Conservation (phyloP, 2,888 invertebrate species). For the Drosophila mulleri region DNA sequence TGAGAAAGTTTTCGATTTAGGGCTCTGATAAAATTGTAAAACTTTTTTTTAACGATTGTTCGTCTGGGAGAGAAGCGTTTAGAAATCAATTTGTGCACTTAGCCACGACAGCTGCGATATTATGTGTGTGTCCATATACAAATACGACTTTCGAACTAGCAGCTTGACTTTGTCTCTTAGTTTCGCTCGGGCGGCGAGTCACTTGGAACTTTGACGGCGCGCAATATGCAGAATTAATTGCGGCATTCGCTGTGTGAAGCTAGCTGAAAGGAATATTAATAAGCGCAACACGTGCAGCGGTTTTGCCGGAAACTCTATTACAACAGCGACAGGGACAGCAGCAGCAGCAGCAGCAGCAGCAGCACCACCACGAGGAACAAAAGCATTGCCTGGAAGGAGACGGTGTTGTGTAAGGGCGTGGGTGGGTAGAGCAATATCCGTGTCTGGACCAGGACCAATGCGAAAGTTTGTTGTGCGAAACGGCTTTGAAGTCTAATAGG, state of each 20-base stretch:
- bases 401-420: background rate
- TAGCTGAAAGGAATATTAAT: slow-evolving; percentile 64
- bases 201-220: slow-evolving; percentile 39
- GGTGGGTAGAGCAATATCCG: background rate
- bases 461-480: slow-evolving; percentile 70
- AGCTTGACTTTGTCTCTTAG: background rate
- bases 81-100: slow-evolving; percentile 64
- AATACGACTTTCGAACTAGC: background rate
- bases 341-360: background rate
- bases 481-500: slow-evolving; percentile 81
- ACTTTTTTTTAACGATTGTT: background rate
- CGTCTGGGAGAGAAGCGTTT: slow-evolving; percentile 30
- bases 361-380: background rate
- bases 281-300: slow-evolving; percentile 74
- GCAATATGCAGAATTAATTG: slow-evolving; percentile 64
- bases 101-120: slow-evolving; percentile 48
- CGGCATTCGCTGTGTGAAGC: slow-evolving; percentile 20
- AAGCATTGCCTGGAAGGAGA: slow-evolving; percentile 5
- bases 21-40: background rate
- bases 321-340: background rate
- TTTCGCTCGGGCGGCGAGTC: slow-evolving; percentile 17
- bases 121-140: background rate
- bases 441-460: slow-evolving; percentile 50
- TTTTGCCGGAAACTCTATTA: slow-evolving; percentile 34
- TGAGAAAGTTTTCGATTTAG: background rate